Percentiles rank a stretch among this genome's conserved stretches.
These are phyloP conservation scores for Drosophila cardini DNA, from an alignment of 1,140 invertebrate genomes.

Conservation along the genomic window DNA sequence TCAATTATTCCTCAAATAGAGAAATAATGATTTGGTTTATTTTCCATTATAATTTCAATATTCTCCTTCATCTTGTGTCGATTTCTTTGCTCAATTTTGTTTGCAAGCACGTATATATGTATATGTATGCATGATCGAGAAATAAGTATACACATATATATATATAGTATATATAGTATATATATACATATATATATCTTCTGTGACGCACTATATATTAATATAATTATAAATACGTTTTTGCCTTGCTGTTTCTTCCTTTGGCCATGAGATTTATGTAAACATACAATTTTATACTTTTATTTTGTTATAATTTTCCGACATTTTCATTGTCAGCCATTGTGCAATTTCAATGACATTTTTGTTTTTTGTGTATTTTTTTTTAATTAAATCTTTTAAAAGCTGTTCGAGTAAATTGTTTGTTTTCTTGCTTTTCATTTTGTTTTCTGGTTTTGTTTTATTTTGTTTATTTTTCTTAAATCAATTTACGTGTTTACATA, in stretches of 20 bases:
- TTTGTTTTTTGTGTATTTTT: conserved; percentile 16
- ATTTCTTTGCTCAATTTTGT: conserved; percentile 8
- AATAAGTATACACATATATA: conserved; percentile 12
- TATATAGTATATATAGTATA: conserved; percentile 13
- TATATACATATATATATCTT: conserved; percentile 10
- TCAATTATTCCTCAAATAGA: conserved; percentile 11
- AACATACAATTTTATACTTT: conserved; percentile 55
- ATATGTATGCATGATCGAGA: conserved; percentile 8
- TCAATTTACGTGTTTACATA: conserved; percentile 34
- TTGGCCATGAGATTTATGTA: conserved; percentile 69
- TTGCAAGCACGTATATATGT: conserved; percentile 13
- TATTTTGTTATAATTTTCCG: conserved; percentile 24
- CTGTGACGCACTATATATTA: conserved; percentile 23
- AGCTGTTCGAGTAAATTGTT: conserved; percentile 63
- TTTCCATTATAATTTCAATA: conserved; percentile 14
- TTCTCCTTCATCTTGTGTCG: conserved; percentile 20
- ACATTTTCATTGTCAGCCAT: conserved; percentile 24
- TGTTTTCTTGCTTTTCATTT: conserved; percentile 35
- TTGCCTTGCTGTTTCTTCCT: conserved; percentile 38
- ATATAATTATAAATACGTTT: conserved; percentile 46
- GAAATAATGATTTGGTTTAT: conserved; percentile 21
- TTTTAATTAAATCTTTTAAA: conserved; percentile 62
- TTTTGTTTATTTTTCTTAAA: conserved; percentile 40
- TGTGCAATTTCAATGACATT: conserved; percentile 31
- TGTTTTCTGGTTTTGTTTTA: not conserved